Conservation (phyloP, 2,888 invertebrate genomes). For the Cyclophora punctaria region DNA sequence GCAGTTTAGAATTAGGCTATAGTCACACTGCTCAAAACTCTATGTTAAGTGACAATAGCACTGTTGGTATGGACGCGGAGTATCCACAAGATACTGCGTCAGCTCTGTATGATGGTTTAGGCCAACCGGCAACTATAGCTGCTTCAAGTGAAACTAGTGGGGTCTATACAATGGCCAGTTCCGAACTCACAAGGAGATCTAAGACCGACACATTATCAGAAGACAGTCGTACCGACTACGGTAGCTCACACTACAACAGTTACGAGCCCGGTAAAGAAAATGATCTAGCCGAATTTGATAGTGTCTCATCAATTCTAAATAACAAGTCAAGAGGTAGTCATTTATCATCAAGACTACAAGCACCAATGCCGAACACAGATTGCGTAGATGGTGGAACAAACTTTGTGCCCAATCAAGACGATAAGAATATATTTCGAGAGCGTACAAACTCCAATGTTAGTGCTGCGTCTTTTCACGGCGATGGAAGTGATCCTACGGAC, state of each 20-base stretch:
- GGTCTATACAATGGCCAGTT: slow-evolving; percentile 87
- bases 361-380: slow-evolving; percentile 51
- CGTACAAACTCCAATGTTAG: slow-evolving; percentile 87
- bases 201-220: slow-evolving; percentile 73
- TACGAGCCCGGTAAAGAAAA: slow-evolving; percentile 72
- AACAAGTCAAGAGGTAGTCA: slow-evolving; percentile 63
- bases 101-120: slow-evolving; percentile 71
- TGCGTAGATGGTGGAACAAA: slow-evolving; percentile 65
- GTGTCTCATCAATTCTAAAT: slow-evolving; percentile 67
- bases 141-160: slow-evolving; percentile 90
- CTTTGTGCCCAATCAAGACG: slow-evolving; percentile 49
- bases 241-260: slow-evolving; percentile 74
- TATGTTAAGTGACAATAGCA: slow-evolving; percentile 81
- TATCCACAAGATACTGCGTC: slow-evolving; percentile 75
- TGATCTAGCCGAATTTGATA: slow-evolving; percentile 66
- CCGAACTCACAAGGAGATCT: slow-evolving; percentile 75
- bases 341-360: slow-evolving; percentile 33
- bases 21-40: slow-evolving; percentile 93
- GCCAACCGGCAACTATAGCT: slow-evolving; percentile 73
- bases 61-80: slow-evolving; percentile 79
- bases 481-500: slow-evolving; percentile 92
- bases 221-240: slow-evolving; percentile 59
- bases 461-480: slow-evolving; percentile 88
- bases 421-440: slow-evolving; percentile 73
- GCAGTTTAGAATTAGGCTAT: slow-evolving; percentile 88